A percentile compares a stretch with the other conserved stretches of the same genome.
Evolutionary conservation across 2,797 vertebrate genomes (phyloP).

Genomic region (Sebastes minor): DNA sequence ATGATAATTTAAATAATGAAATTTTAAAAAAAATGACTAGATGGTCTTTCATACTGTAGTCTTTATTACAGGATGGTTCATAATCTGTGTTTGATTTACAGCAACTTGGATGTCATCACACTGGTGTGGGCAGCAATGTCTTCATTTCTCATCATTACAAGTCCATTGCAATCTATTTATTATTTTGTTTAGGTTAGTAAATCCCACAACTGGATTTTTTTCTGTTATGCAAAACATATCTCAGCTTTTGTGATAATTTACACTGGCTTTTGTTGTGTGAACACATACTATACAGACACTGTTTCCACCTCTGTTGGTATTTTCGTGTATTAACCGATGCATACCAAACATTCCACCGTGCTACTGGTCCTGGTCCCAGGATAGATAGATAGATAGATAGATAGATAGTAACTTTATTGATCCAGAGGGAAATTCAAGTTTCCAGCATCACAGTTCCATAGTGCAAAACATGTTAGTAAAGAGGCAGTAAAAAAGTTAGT

Average conservation of each 20-base stretch:
- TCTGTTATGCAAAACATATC: too few relatives aligned
- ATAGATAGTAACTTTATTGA: too few relatives aligned
- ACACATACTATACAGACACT: rapidly evolving
- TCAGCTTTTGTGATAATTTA: rapidly evolving
- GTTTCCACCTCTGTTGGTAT: constrained; percentile 16
- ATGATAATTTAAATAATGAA: too few relatives aligned
- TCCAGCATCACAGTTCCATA: too few relatives aligned
- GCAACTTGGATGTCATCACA: neutral
- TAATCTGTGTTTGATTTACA: constrained; percentile 21
- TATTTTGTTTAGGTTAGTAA: neutral
- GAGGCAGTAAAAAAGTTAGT: too few relatives aligned
- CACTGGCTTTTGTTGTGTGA: rapidly evolving
- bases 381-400: too few relatives aligned
- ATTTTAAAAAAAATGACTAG: neutral
- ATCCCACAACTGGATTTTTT: neutral
- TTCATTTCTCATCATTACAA: neutral
- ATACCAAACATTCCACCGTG: too few relatives aligned
- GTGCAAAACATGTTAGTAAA: too few relatives aligned
- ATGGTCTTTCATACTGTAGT: neutral
- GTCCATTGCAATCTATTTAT: neutral
- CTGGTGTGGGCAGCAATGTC: neutral
- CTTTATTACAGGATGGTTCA: neutral
- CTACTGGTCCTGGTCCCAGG: too few relatives aligned
- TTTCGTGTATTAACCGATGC: constrained; percentile 32
- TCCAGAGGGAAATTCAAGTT: too few relatives aligned